Evolutionary conservation across 2,888 invertebrate species (phyloP).

Genomic region (Sclerodermus sp.): DNA sequence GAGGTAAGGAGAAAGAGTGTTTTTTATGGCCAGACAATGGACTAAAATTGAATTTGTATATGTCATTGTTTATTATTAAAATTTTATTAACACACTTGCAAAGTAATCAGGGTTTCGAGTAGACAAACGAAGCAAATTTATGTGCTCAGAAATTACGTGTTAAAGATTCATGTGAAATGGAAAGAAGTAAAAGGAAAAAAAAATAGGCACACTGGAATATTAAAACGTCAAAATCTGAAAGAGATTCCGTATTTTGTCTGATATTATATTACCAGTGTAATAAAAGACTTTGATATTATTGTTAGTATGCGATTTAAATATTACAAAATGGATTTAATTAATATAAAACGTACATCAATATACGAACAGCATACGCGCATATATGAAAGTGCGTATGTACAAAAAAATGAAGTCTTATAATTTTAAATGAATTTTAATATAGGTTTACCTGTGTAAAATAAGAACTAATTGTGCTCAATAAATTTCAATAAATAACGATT

Average conservation of each 20-base stretch:
- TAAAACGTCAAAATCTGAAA: slow-evolving; percentile 15
- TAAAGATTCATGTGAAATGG: not conserved
- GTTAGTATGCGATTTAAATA: slow-evolving; percentile 34
- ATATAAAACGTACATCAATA: slow-evolving; percentile 29
- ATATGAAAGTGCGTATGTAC: slow-evolving; percentile 30
- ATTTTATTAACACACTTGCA: too few species aligned
- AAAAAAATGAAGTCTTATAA: slow-evolving; percentile 40
- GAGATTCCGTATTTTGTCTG: slow-evolving; percentile 46
- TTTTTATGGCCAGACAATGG: too few species aligned
- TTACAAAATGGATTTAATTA: slow-evolving; percentile 36
- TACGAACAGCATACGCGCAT: slow-evolving; percentile 27
- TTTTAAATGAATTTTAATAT: slow-evolving; percentile 44
- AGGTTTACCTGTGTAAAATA: slow-evolving; percentile 44
- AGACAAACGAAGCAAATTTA: slow-evolving; percentile 10
- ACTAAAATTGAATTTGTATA: too few species aligned
- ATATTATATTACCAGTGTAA: slow-evolving; percentile 37
- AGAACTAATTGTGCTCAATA: slow-evolving; percentile 48
- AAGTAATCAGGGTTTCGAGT: slow-evolving; percentile 17
- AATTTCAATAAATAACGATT: slow-evolving; percentile 51
- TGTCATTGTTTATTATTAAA: too few species aligned
- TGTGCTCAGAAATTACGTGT: slow-evolving; percentile 10
- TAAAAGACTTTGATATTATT: slow-evolving; percentile 36
- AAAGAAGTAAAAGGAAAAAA: slow-evolving; percentile 2
- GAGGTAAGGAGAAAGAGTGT: too few species aligned
- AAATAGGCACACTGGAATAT: not conserved